A percentile compares a stretch with the other conserved stretches of the same genome.
Conservation (phyloP, 2,888 invertebrate species). For the Tiliacea aurago region DNA sequence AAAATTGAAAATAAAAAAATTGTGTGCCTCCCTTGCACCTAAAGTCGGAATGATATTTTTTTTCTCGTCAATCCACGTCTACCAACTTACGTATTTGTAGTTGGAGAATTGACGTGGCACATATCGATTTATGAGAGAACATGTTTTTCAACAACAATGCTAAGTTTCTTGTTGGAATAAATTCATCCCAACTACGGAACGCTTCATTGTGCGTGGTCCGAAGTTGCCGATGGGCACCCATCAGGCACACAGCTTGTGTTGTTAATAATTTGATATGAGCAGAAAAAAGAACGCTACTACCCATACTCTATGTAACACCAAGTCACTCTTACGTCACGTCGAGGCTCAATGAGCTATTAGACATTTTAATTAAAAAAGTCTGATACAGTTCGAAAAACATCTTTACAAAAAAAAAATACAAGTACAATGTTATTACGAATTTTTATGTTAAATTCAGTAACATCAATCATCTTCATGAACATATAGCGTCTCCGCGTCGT, state of each 20-base stretch:
- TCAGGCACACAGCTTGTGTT: not conserved
- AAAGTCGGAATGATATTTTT: no score
- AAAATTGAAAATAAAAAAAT: no score
- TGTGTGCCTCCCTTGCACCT: no score
- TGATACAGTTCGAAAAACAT: not conserved
- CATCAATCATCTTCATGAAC: slow-evolving; percentile 33
- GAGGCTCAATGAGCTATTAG: not conserved
- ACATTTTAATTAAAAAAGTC: not conserved
- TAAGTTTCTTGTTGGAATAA: no score
- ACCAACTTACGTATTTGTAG: no score
- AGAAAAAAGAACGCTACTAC: not conserved
- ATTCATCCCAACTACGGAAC: no score
- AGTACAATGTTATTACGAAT: not conserved
- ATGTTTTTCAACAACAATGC: no score
- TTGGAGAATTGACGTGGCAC: no score
- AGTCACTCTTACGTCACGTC: not conserved
- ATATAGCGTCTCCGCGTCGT: slow-evolving; percentile 20
- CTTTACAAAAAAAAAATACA: not conserved
- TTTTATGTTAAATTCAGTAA: not conserved
- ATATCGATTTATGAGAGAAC: no score
- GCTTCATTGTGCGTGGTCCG: no score
- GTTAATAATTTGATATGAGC: not conserved
- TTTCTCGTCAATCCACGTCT: no score
- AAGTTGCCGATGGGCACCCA: not conserved
- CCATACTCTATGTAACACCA: not conserved